A percentile compares a stretch with the other conserved stretches of the same genome.
phyloP scores from a whole-genome alignment of 2,113 vertebrate genomes.

The Isurus oxyrinchus region DNA sequence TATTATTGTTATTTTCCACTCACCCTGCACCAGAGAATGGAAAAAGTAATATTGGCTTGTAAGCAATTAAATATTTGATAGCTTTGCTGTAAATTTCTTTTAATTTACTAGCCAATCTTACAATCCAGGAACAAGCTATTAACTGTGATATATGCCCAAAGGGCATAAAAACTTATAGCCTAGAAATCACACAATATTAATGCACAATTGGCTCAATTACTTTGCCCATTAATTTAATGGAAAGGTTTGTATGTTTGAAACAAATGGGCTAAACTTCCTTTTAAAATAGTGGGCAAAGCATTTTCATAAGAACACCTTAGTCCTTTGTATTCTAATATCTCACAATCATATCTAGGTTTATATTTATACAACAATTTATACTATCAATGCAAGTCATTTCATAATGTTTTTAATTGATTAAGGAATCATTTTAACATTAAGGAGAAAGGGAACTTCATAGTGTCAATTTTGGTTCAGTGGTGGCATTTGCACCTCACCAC shows the following conservation, averaged over 20 bases:
- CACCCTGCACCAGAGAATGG: not conserved
- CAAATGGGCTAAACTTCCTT: not conserved
- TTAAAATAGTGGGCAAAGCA: not conserved
- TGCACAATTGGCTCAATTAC: not conserved
- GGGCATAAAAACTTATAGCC: not conserved
- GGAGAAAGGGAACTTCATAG: not conserved
- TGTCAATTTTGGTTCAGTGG: not conserved
- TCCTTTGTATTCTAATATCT: not conserved
- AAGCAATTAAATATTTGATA: not conserved
- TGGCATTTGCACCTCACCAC: not conserved
- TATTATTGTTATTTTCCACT: not conserved
- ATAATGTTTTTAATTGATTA: not conserved
- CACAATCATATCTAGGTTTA: not conserved
- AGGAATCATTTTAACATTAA: not conserved
- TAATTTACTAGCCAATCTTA: not conserved
- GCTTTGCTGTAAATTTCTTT: not conserved
- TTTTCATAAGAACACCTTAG: not conserved
- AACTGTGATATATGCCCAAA: not conserved
- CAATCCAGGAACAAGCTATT: not conserved
- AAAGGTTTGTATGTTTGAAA: not conserved
- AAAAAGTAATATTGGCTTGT: not conserved
- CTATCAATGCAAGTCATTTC: not conserved
- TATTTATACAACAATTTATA: not conserved
- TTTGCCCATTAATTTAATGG: slow-evolving; percentile 4
- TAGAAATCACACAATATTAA: not conserved